Base-by-base conservation (phyloP, 2,113 vertebrate species). In the Muntiacus muntjak region DNA sequence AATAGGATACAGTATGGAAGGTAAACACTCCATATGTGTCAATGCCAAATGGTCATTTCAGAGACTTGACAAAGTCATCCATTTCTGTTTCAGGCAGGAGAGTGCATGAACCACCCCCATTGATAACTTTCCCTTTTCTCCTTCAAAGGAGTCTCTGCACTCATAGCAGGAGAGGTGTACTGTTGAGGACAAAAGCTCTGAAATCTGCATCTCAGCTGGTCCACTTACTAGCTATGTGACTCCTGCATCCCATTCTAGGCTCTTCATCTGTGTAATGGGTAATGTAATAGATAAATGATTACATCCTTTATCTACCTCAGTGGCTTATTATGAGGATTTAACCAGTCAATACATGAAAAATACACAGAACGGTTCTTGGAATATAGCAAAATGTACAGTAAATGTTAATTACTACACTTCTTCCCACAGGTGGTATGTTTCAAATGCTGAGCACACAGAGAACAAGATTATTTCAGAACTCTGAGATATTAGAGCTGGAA, bases 381-480 rank as follows among this genome's bases (percentile, higher is more conserved):
- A 91, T 67, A 76, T 7, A 93, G 83, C 40, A 50, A 14, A 14
- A 86, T 9, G 5, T 25, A 84, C 11, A 54, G 16, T 58, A 92
- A 89, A 84, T 25, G 11, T 19, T 60, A 57, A 54, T 67, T 13
- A 78, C n/a, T n/a, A 81, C 13, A 78, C 30, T 58, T 94, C 45
- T 95, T 43, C 50, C 76, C 47, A 55, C 13, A 54, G 12, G 40
- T 52, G 71, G 87, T 40, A 10, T 13, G 78, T 16, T 92, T 33
- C 76, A 86, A 45, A 93, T 71, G 87, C 87, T 92, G 58, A 84
- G 91, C 67, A 84, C 54, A 52, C 0, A 16, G 79, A 76, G 83
- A 94, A 88, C 21, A 92, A 94, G 57, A 96, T 67, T 81, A 89
- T 54, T 91, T 90, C 87, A 55, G 15, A 93, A 91, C 33, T 82